Conservation (phyloP, 2,888 invertebrate species). For the Calameuta pallipes region DNA sequence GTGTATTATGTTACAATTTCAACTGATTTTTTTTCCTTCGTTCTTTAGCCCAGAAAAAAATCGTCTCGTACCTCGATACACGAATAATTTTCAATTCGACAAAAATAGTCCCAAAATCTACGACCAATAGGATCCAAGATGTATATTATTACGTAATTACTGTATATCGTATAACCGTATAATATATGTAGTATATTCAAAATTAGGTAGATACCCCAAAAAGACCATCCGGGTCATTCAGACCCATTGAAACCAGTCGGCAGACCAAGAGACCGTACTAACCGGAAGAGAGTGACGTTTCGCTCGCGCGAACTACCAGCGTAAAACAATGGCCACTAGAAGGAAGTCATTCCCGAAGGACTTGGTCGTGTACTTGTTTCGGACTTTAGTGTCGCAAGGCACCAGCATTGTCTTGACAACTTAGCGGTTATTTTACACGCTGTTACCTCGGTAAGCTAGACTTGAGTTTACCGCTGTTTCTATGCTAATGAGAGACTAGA, state of each 20-base stretch:
- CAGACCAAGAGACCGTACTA: not conserved
- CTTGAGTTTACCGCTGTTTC: constrained; percentile 64
- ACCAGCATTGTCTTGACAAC: constrained; percentile 63
- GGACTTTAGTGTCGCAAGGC: constrained; percentile 25
- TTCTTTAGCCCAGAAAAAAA: not conserved
- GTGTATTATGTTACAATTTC: constrained; percentile 5
- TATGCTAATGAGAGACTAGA: constrained; percentile 61
- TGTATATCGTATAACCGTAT: not conserved
- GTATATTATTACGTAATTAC: not conserved
- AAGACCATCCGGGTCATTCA: not conserved
- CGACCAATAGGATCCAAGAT: not conserved
- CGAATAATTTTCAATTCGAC: not conserved
- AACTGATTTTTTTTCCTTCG: constrained; percentile 1
- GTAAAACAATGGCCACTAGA: constrained; percentile 48
- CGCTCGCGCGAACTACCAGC: constrained; percentile 22
- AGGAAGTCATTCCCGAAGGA: constrained; percentile 57
- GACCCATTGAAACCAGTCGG: not conserved
- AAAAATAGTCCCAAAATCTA: not conserved
- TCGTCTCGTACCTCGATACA: not conserved
- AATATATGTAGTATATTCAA: not conserved
- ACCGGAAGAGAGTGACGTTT: constrained; percentile 46
- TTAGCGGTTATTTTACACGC: constrained; percentile 67
- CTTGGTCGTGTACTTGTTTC: constrained; percentile 43
- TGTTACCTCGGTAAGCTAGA: constrained; percentile 65
- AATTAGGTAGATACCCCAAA: not conserved